Conservation (phyloP, 2,888 invertebrate species). For the Campoplex capitator region DNA sequence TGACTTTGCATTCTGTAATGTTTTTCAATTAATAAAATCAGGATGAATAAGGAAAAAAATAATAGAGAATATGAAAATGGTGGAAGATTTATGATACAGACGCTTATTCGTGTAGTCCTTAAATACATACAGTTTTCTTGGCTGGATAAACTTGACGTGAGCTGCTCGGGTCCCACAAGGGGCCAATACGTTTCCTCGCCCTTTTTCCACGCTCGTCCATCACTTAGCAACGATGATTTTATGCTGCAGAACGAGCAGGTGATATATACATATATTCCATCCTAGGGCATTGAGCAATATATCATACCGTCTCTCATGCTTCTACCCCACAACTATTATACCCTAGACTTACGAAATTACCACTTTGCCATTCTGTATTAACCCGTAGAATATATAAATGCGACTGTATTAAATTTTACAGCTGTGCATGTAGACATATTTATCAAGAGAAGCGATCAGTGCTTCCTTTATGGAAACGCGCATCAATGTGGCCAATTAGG, state of each 20-base stretch:
- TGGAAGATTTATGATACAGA: too few relatives aligned
- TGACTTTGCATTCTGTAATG: not conserved
- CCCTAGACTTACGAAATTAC: constrained; percentile 61
- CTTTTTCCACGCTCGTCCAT: constrained; percentile 77
- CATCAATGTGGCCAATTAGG: constrained; percentile 24
- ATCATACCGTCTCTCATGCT: constrained; percentile 59
- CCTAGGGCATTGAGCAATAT: constrained; percentile 54
- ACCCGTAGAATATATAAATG: constrained; percentile 35
- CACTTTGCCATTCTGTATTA: constrained; percentile 52
- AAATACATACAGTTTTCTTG: constrained; percentile 45
- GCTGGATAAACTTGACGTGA: constrained; percentile 72
- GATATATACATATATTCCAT: constrained; percentile 57
- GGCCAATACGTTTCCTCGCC: constrained; percentile 75
- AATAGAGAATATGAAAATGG: not conserved
- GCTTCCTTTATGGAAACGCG: constrained; percentile 6
- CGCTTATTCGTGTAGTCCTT: not conserved
- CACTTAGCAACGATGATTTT: constrained; percentile 82
- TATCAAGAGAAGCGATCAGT: constrained; percentile 41
- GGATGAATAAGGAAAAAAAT: not conserved
- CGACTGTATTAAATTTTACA: constrained; percentile 45
- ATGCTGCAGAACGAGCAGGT: constrained; percentile 79
- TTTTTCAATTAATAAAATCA: not conserved
- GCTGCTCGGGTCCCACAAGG: constrained; percentile 56
- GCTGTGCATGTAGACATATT: constrained; percentile 30
- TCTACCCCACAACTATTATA: constrained; percentile 57